Percentiles rank a stretch among this genome's conserved stretches.
Evolutionary conservation across 2,888 invertebrate species (phyloP).

Genomic region (Harpalus rufipes): DNA sequence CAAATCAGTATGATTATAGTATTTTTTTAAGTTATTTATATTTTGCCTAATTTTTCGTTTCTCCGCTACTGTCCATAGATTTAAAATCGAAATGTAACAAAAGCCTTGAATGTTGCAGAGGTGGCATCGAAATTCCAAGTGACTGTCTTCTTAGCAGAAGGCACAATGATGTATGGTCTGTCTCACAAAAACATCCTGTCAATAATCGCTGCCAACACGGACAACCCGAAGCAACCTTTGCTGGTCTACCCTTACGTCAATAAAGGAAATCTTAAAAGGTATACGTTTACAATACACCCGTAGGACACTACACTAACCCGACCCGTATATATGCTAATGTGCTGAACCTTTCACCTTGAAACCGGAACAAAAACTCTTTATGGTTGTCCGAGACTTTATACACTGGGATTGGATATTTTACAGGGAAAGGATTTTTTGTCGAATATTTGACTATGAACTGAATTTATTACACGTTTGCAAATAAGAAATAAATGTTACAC

Average conservation of each 20-base stretch:
- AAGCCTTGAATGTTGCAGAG: conserved; percentile 77
- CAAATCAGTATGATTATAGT: too few species aligned
- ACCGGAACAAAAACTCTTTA: conserved; percentile 49
- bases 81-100: conserved; percentile 45
- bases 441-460: too few species aligned
- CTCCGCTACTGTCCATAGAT: conserved; percentile 26
- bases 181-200: conserved; percentile 86
- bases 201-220: conserved; percentile 84
- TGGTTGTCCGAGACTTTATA: not conserved
- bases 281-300: conserved; percentile 38
- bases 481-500: too few species aligned
- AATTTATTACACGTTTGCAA: too few species aligned
- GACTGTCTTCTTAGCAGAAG: conserved; percentile 85
- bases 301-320: not conserved
- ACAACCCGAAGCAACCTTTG: conserved; percentile 80
- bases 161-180: conserved; percentile 85
- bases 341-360: conserved; percentile 52
- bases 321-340: conserved; percentile 39
- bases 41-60: too few species aligned
- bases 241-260: conserved; percentile 86
- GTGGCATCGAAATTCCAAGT: conserved; percentile 86
- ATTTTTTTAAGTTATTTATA: too few species aligned
- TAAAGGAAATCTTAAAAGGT: conserved; percentile 86
- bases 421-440: too few species aligned
- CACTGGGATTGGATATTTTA: too few species aligned